These are phyloP conservation scores for Exocentrus adspersus DNA, from an alignment of 2,888 invertebrate genomes.

Conservation along the genomic window DNA sequence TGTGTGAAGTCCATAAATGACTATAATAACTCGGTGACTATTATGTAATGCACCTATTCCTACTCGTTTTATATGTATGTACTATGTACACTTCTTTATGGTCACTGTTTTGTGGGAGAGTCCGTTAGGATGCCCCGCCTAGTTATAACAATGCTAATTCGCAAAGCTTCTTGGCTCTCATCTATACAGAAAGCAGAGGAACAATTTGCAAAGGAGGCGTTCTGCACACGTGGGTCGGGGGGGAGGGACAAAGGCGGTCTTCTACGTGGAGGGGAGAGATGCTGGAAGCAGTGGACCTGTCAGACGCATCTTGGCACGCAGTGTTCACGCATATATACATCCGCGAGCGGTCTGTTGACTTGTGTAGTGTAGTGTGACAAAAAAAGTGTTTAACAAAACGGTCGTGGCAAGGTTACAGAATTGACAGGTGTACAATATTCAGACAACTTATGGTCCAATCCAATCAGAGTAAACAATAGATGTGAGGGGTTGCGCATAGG, in stretches of 20 bases:
- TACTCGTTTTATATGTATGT: too few species aligned
- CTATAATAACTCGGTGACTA: constrained; percentile 45
- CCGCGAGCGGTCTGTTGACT: constrained; percentile 46
- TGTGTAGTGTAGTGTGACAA: constrained; percentile 45
- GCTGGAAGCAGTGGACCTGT: constrained; percentile 51
- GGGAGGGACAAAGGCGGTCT: constrained; percentile 58
- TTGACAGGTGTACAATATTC: constrained; percentile 46
- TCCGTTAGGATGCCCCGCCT: constrained; percentile 47
- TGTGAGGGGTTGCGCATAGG: constrained; percentile 56
- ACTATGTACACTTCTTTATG: too few species aligned
- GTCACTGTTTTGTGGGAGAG: constrained; percentile 61
- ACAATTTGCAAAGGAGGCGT: constrained; percentile 62
- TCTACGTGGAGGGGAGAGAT: constrained; percentile 56
- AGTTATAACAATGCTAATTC: constrained; percentile 62
- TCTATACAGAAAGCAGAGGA: constrained; percentile 51
- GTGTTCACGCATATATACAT: constrained; percentile 59
- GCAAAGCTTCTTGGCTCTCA: constrained; percentile 58
- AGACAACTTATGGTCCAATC: constrained; percentile 47
- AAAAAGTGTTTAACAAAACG: constrained; percentile 45
- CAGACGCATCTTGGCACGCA: constrained; percentile 64
- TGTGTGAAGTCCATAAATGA: too few species aligned
- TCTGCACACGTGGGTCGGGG: constrained; percentile 59
- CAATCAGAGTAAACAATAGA: constrained; percentile 57
- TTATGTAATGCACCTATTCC: constrained; percentile 49
- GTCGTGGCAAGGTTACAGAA: constrained; percentile 45